Percentiles rank a stretch among this genome's conserved stretches.
These are phyloP conservation scores for Brenthis hecate DNA, from an alignment of 2,888 invertebrate genomes.

Conservation along the genomic window DNA sequence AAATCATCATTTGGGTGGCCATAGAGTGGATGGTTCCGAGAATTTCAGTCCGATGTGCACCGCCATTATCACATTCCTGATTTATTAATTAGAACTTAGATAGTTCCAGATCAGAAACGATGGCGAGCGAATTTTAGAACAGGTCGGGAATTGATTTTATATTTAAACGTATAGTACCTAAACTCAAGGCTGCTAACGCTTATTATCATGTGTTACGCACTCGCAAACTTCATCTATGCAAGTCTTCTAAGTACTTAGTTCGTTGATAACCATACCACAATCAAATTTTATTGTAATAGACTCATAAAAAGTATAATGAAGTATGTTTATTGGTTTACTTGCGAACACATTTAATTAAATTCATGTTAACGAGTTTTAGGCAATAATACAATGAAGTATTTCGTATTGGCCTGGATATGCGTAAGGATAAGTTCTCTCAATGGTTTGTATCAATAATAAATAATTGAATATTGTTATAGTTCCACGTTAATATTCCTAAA, in stretches of 20 bases:
- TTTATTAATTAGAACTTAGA: constrained; percentile 77
- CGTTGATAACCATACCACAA: constrained; percentile 14
- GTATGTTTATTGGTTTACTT: constrained; percentile 15
- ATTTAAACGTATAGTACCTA: not conserved
- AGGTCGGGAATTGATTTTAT: constrained; percentile 19
- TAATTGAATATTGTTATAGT: not conserved
- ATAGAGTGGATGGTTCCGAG: constrained; percentile 74
- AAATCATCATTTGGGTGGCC: constrained; percentile 83
- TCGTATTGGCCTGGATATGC: constrained; percentile 42
- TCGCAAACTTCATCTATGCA: not conserved
- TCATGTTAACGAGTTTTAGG: constrained; percentile 37
- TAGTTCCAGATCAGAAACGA: constrained; percentile 40
- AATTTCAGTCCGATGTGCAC: constrained; percentile 61
- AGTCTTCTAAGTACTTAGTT: constrained; percentile 11
- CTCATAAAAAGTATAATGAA: constrained; percentile 34
- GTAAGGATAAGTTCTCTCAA: constrained; percentile 42
- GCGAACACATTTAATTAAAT: constrained; percentile 29
- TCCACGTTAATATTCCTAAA: constrained; percentile 42
- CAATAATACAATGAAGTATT: constrained; percentile 43
- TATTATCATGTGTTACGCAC: not conserved
- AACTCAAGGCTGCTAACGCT: not conserved
- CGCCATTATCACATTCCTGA: constrained; percentile 79
- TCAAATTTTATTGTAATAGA: constrained; percentile 26
- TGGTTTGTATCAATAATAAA: constrained; percentile 39
- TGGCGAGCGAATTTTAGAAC: constrained; percentile 36